A percentile compares a stretch with the other conserved stretches of the same genome.
phyloP scores from a whole-genome alignment of 2,888 invertebrate genomes.

The Cephonodes hylas region DNA sequence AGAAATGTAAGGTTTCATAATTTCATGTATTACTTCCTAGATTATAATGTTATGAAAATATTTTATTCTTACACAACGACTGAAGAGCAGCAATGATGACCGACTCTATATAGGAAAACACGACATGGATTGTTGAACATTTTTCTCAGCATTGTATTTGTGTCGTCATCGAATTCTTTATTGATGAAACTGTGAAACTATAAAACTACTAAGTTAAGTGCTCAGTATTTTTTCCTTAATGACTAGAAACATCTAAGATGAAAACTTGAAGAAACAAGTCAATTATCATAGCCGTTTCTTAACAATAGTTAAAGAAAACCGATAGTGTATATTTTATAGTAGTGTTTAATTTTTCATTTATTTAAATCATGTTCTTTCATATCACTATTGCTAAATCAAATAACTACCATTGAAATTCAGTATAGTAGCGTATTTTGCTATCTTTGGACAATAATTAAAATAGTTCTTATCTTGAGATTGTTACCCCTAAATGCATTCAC shows the following conservation, averaged over 20 bases:
- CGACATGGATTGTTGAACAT: not conserved
- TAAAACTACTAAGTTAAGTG: too few relatives aligned
- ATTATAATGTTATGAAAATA: not conserved
- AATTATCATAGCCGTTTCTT: too few relatives aligned
- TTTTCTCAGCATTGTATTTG: not conserved
- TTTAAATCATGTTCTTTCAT: too few relatives aligned
- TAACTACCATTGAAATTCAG: not conserved
- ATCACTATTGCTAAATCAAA: too few relatives aligned
- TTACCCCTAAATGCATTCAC: not conserved
- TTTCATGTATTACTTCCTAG: not conserved
- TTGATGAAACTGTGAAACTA: not conserved
- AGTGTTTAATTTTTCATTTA: too few relatives aligned
- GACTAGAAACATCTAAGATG: too few relatives aligned
- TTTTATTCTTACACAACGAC: not conserved
- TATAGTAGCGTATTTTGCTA: not conserved
- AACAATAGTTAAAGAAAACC: too few relatives aligned
- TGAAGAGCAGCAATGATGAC: not conserved
- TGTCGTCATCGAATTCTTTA: not conserved
- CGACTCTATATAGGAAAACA: not conserved
- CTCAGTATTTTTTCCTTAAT: too few relatives aligned
- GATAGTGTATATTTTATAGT: too few relatives aligned
- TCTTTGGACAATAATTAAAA: not conserved
- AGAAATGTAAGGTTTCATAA: not conserved
- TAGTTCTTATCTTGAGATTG: not conserved
- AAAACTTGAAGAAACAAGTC: too few relatives aligned